Evolutionary conservation across 53 echinoderm and acorn worm species (phyloP), one percentile per base, ranked within the genome.

Genomic region (Holothuria leucospilota): DNA sequence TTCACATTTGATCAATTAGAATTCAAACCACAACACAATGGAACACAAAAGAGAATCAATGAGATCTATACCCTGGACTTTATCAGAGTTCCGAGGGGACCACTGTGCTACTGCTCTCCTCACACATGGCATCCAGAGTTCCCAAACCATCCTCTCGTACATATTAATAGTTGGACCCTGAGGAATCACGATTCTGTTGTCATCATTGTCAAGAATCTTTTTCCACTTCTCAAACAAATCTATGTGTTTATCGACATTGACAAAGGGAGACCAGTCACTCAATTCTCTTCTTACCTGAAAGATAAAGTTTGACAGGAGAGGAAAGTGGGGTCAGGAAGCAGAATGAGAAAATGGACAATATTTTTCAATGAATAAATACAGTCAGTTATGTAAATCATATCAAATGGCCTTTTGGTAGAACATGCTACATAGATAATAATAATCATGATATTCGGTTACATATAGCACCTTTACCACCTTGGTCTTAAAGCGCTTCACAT

Each of bases 101-200:
- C 98, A 95, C 40, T 80, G 89, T 1, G 84, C 87, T 18, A 98
- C 69, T 59, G 93, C 85, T 39, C 94, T 74, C 38, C 98, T 69
- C 20, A 98, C 79, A 10, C 74, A 61, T 0, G 98, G 98, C 95
- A 98, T 93, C 98, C 95, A 95, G 2, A 93, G 86, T 70, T 98
- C 98, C 98, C 98, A 98, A 5, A 93, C 49, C 85, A 98, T 34
- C 75, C 98, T 91, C 90, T 98, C 95, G 67, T 98, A 98, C 52
- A 95, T 86, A 11, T 95, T 98, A 34, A 98, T 93, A 13, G 90
- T 81, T 14, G 93, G 90, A 53, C 92, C 89, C 24, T 88, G 86
- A 40, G 87, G 62, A 1, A 90, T 79, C 14, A 30, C 38, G 27
- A 98, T 84, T 28, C 87, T 85, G 52, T 91, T 93, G 77, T 98